Percentiles rank a stretch among this genome's conserved stretches.
Conservation (phyloP, 2,888 invertebrate species). For the Ennomos quercinarius region DNA sequence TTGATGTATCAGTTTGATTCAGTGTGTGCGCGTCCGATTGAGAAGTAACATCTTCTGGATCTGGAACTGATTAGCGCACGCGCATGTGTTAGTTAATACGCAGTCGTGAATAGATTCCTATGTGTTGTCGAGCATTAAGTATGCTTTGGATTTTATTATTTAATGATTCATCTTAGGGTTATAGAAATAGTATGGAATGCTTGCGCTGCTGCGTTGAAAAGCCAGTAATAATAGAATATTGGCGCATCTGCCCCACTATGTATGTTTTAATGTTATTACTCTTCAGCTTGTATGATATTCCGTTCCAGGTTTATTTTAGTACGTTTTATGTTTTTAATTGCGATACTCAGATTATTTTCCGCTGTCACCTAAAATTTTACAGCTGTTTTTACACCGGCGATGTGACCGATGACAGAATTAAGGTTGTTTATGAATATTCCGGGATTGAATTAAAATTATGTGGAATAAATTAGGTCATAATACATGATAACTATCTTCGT, state of each 20-base stretch:
- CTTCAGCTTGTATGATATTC: conserved; percentile 72
- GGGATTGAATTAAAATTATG: conserved; percentile 70
- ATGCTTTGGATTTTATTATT: conserved; percentile 85
- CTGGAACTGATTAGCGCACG: conserved; percentile 79
- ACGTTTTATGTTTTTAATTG: conserved; percentile 83
- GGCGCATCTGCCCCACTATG: conserved; percentile 81
- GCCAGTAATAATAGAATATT: conserved; percentile 84
- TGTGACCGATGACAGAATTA: conserved; percentile 81
- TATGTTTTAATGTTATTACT: conserved; percentile 83
- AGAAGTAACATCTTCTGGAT: conserved; percentile 72
- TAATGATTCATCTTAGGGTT: conserved; percentile 85
- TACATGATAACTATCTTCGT: conserved; percentile 65
- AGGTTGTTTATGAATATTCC: conserved; percentile 75
- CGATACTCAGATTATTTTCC: conserved; percentile 74
- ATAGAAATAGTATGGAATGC: conserved; percentile 84
- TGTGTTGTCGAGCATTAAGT: conserved; percentile 82
- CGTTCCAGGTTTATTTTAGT: conserved; percentile 75
- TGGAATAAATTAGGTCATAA: conserved; percentile 69
- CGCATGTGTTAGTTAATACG: conserved; percentile 74
- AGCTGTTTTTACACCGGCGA: conserved; percentile 74
- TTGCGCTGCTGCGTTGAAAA: conserved; percentile 77
- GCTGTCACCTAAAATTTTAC: conserved; percentile 74
- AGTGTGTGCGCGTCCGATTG: conserved; percentile 66
- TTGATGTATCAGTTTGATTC: conserved; percentile 72
- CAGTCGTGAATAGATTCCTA: conserved; percentile 73